Evolutionary conservation across 2,797 vertebrate genomes (phyloP).

Genomic region (Sciurus vulgaris): DNA sequence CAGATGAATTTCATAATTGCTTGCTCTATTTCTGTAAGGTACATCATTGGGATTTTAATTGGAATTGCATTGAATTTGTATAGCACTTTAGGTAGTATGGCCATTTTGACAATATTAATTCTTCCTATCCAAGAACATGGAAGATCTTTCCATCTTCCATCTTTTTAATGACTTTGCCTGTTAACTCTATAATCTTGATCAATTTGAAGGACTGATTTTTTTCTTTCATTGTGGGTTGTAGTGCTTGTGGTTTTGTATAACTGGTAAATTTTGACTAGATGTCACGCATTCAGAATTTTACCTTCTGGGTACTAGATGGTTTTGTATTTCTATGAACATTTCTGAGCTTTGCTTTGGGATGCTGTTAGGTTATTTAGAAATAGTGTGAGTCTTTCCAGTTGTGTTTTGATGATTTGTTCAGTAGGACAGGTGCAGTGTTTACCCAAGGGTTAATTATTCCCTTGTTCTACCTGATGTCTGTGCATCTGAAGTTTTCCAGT

Average conservation of each 20-base stretch:
- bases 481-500: neutral
- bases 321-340: neutral
- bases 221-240: neutral
- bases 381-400: neutral
- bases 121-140: too few relatives aligned
- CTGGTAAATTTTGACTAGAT: neutral
- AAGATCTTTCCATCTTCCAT: too few relatives aligned
- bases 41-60: too few relatives aligned
- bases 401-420: conserved; percentile 2
- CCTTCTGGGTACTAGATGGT: neutral
- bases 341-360: neutral
- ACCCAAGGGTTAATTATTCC: neutral
- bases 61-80: too few relatives aligned
- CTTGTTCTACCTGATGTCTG: neutral
- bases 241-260: neutral
- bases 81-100: too few relatives aligned
- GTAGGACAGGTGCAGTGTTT: neutral
- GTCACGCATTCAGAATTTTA: neutral
- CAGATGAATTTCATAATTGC: too few relatives aligned
- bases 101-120: too few relatives aligned
- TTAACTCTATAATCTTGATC: neutral
- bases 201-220: neutral
- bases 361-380: neutral
- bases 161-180: neutral
- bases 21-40: too few relatives aligned